Conservation (phyloP, 2,888 invertebrate genomes). For the Reticulitermes lucifugus region DNA sequence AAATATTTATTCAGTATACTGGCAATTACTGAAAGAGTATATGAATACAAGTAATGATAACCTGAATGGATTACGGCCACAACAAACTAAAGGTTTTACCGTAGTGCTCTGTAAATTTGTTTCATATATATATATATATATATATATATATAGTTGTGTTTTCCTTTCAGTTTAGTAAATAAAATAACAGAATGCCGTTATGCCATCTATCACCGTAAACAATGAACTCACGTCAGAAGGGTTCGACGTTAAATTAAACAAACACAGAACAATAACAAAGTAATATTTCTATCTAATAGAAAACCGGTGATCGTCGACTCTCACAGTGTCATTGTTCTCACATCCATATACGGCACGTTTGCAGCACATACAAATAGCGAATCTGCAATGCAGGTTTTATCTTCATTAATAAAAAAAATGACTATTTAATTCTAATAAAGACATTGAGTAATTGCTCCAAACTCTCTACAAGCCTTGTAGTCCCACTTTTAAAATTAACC, state of each 20-base stretch:
- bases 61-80: too few relatives aligned
- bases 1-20: too few relatives aligned
- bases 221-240: neutral
- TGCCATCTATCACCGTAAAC: neutral
- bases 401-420: neutral
- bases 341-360: neutral
- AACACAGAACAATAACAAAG: neutral
- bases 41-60: too few relatives aligned
- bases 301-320: neutral
- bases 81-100: too few relatives aligned
- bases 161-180: conserved; percentile 5
- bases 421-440: too few relatives aligned
- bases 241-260: neutral
- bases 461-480: too few relatives aligned
- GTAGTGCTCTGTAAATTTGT: too few relatives aligned
- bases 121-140: too few relatives aligned
- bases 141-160: neutral
- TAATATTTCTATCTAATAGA: neutral
- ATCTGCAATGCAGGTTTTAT: neutral
- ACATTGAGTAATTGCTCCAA: too few relatives aligned
- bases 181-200: neutral
- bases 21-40: too few relatives aligned
- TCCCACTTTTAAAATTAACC: too few relatives aligned
- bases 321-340: neutral
- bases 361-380: neutral